Base-by-base conservation (phyloP, 1,140 invertebrate species). In the Helicorthomorpha holstii region DNA sequence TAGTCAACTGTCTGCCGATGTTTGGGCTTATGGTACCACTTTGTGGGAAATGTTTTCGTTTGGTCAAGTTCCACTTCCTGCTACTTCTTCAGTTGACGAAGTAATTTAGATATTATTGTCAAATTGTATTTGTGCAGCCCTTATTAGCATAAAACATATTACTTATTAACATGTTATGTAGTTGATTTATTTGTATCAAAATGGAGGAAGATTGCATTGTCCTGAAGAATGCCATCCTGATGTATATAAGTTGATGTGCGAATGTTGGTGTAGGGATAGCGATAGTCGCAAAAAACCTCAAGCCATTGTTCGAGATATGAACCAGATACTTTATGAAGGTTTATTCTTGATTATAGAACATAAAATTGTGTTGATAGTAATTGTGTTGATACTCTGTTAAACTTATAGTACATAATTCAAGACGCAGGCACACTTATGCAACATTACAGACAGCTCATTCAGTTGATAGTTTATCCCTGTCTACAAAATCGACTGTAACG, bases 11-110 rank as follows among this genome's bases (percentile, higher is more conserved):
- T 69, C 75, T 24, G 80, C 82, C 25, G 87, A 93, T 62, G 75
- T 90, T 22, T 93, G 86, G 85, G 84, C 87, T 16, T 79, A 86
- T 59, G 85, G 82, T 1, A 92, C 88, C 19, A 90, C 86, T 12
- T 60, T 90, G 10, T 91, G 86, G 83, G 82, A 92, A 68, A 83
- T 93, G 55, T 93, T 91, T 70, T 81, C 82, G 0, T 80, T 75
- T 60, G 86, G 85, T 27, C 50, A 53, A 24, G 60, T 58, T 43
- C 69, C 65, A 42, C 56, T 55, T 25, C 14, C 44, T 7, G 42
- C n/a, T n/a, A n/a, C n/a, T n/a, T n/a, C n/a, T n/a, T n/a, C n/a
- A n/a, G n/a, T n/a, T n/a, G n/a, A n/a, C n/a, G n/a, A n/a, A n/a
- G n/a, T n/a, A n/a, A n/a, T n/a, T n/a, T n/a, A n/a, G n/a, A n/a